Percentiles rank a stretch among this genome's conserved stretches.
phyloP scores from a whole-genome alignment of 2,797 vertebrate species.

The Sorex maritimensis region DNA sequence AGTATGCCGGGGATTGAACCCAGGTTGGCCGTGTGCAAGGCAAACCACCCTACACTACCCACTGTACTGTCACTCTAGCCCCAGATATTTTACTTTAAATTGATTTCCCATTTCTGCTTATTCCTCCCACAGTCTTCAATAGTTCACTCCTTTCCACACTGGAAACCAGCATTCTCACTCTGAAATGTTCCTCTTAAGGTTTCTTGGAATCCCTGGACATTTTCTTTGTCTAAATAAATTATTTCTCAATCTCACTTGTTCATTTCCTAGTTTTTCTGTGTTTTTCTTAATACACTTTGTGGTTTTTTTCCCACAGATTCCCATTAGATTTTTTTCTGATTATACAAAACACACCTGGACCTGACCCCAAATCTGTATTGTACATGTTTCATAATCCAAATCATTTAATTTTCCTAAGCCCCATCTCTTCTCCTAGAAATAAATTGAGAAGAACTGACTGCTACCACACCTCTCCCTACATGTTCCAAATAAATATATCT shows the following conservation, averaged over 20 bases:
- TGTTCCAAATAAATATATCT: no score
- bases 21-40: no score
- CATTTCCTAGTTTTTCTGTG: conserved; percentile 10
- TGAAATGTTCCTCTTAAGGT: background rate
- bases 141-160: background rate
- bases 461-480: no score
- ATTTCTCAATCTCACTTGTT: background rate
- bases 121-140: background rate
- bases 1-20: no score
- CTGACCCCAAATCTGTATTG: background rate
- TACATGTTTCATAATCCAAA: background rate
- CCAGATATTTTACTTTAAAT: background rate
- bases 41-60: no score
- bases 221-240: background rate
- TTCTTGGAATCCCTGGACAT: background rate
- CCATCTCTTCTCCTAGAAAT: background rate
- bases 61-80: no score
- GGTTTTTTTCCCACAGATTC: background rate
- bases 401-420: background rate
- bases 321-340: background rate
- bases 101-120: background rate
- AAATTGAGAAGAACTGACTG: no score
- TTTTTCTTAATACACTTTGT: background rate
- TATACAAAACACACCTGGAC: background rate
- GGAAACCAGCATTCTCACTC: background rate